phyloP scores from a whole-genome alignment of 2,888 invertebrate genomes.

The Lutraria lutraria region DNA sequence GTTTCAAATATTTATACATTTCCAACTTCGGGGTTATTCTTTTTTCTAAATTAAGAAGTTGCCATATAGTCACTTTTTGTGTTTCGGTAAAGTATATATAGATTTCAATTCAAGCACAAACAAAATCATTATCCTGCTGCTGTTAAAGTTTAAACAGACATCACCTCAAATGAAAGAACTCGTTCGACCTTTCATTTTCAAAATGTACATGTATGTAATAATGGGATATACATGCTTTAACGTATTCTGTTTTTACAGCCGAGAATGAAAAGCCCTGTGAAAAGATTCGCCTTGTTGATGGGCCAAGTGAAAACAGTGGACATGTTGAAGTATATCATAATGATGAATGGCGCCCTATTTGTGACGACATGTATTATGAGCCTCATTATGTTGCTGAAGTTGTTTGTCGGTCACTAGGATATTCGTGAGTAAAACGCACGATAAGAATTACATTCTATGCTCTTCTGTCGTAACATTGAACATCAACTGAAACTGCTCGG shows the following conservation, averaged over 20 bases:
- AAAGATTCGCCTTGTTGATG: background rate
- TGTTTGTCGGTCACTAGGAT: background rate
- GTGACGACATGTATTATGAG: background rate
- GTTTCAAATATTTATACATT: too few relatives aligned
- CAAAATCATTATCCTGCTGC: too few relatives aligned
- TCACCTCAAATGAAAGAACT: too few relatives aligned
- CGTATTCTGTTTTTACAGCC: background rate
- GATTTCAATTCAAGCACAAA: too few relatives aligned
- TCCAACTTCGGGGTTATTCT: too few relatives aligned
- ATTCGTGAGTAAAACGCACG: background rate
- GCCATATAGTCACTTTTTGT: too few relatives aligned
- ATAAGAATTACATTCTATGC: background rate
- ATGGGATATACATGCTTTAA: background rate
- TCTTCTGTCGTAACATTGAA: background rate
- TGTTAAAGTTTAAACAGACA: too few relatives aligned
- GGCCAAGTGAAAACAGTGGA: background rate
- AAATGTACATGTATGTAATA: too few relatives aligned
- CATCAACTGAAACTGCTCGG: too few relatives aligned
- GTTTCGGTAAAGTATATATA: too few relatives aligned
- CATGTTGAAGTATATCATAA: background rate
- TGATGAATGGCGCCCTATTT: background rate
- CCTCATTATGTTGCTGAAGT: background rate
- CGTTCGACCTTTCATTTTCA: background rate
- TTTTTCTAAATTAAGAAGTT: too few relatives aligned
- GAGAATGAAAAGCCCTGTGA: background rate